A percentile compares a stretch with the other conserved stretches of the same genome.
These are phyloP conservation scores for Drosophila suzukii DNA, from an alignment of 1,140 invertebrate species.

Conservation along the genomic window DNA sequence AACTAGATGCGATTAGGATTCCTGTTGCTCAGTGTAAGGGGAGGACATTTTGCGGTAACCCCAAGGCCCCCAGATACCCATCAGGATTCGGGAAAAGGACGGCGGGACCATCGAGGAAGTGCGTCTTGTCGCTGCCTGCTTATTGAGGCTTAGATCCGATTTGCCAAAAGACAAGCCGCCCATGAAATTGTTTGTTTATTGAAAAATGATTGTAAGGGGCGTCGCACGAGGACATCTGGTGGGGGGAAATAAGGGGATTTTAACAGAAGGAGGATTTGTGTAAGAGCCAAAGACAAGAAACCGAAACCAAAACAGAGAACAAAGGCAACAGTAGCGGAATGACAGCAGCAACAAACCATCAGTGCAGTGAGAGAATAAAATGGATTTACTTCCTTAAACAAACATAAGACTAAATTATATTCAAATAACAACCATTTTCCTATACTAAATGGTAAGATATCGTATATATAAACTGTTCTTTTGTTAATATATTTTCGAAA, in stretches of 20 bases:
- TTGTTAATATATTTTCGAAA: too few species aligned
- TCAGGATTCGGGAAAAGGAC: slow-evolving; percentile 17
- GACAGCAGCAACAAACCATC: slow-evolving; percentile 32
- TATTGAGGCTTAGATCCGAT: slow-evolving; percentile 83
- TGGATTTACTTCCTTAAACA: neutral
- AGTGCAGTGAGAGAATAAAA: slow-evolving; percentile 20
- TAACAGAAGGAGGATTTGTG: slow-evolving; percentile 34
- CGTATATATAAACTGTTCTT: too few species aligned
- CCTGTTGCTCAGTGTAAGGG: slow-evolving; percentile 61
- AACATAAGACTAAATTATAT: too few species aligned
- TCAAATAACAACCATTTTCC: too few species aligned
- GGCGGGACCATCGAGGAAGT: slow-evolving; percentile 58
- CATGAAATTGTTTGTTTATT: slow-evolving; percentile 83
- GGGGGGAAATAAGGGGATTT: neutral
- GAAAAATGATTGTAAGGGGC: slow-evolving; percentile 76
- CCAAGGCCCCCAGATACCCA: slow-evolving; percentile 55
- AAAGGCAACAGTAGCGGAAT: slow-evolving; percentile 46
- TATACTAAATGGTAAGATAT: too few species aligned
- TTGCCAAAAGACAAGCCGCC: slow-evolving; percentile 78
- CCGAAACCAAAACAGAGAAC: slow-evolving; percentile 46
- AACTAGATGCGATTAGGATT: slow-evolving; percentile 45
- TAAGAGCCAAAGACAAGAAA: slow-evolving; percentile 42
- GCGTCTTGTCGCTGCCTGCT: slow-evolving; percentile 80
- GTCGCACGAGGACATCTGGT: slow-evolving; percentile 6
- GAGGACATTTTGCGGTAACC: slow-evolving; percentile 44